Conservation (phyloP, 1,140 invertebrate genomes). For the Catajapyx aquilonaris region DNA sequence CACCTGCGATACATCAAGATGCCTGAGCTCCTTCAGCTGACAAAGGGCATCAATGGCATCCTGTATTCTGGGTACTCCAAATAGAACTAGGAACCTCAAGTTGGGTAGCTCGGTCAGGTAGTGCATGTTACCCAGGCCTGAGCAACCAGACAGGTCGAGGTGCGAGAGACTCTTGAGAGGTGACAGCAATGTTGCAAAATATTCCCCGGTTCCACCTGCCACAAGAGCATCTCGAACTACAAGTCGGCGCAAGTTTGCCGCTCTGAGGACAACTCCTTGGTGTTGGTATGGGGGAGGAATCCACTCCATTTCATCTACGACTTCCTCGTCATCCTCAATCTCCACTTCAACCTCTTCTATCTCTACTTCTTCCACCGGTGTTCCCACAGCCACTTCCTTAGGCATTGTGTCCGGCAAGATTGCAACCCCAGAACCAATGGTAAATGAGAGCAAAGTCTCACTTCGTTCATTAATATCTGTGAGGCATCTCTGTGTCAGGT, state of each 20-base stretch:
- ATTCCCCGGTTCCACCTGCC: constrained; percentile 21
- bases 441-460: constrained; percentile 18
- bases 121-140: constrained; percentile 30
- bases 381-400: background rate
- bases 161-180: constrained; percentile 40
- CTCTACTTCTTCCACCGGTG: constrained; percentile 1
- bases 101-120: constrained; percentile 34
- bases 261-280: constrained; percentile 30
- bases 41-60: constrained; percentile 30
- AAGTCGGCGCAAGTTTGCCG: constrained; percentile 38
- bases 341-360: background rate
- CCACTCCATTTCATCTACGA: background rate
- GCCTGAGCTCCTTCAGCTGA: constrained; percentile 33
- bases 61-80: constrained; percentile 36
- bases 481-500: constrained; percentile 34
- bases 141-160: constrained; percentile 57
- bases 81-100: constrained; percentile 47
- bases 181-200: constrained; percentile 29
- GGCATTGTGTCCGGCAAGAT: constrained; percentile 12
- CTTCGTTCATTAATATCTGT: constrained; percentile 29
- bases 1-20: constrained; percentile 74
- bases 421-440: constrained; percentile 16
- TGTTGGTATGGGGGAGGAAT: constrained; percentile 19
- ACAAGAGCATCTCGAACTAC: constrained; percentile 31
- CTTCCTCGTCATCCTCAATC: background rate